These are phyloP conservation scores for Listrodromus nycthemerus DNA, from an alignment of 2,888 invertebrate genomes.

Conservation along the genomic window DNA sequence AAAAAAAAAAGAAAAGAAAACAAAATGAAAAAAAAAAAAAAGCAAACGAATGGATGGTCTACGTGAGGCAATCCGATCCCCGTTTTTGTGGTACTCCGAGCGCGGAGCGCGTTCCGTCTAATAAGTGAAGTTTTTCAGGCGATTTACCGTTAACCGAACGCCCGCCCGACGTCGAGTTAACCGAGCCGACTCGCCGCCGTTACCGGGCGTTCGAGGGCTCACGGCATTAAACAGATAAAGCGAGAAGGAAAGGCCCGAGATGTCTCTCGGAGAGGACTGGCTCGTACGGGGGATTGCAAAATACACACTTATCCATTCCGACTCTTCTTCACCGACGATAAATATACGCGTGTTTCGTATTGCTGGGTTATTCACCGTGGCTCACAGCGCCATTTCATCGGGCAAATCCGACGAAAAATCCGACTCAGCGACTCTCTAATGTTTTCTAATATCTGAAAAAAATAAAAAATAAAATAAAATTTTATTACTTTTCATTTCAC, in stretches of 20 bases:
- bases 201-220: slow-evolving; percentile 39
- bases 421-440: too few relatives aligned
- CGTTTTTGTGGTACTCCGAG: slow-evolving; percentile 73
- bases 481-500: too few relatives aligned
- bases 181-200: slow-evolving; percentile 59
- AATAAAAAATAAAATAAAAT: too few relatives aligned
- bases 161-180: slow-evolving; percentile 62
- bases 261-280: background rate
- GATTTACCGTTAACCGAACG: slow-evolving; percentile 69
- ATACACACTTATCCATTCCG: slow-evolving; percentile 8
- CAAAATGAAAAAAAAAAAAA: slow-evolving; percentile 32
- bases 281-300: background rate
- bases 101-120: slow-evolving; percentile 73
- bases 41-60: slow-evolving; percentile 63
- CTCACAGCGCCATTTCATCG: background rate
- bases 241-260: background rate
- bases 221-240: background rate
- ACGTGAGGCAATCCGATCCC: slow-evolving; percentile 76
- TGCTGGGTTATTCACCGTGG: background rate
- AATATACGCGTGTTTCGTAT: background rate
- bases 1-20: slow-evolving; percentile 29
- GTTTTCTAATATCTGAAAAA: too few relatives aligned
- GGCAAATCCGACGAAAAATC: too few relatives aligned
- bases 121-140: slow-evolving; percentile 74
- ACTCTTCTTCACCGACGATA: background rate